A percentile compares a stretch with the other conserved stretches of the same genome.
Conservation (phyloP, 2,113 vertebrate genomes). For the Thinocorus orbignyianus region DNA sequence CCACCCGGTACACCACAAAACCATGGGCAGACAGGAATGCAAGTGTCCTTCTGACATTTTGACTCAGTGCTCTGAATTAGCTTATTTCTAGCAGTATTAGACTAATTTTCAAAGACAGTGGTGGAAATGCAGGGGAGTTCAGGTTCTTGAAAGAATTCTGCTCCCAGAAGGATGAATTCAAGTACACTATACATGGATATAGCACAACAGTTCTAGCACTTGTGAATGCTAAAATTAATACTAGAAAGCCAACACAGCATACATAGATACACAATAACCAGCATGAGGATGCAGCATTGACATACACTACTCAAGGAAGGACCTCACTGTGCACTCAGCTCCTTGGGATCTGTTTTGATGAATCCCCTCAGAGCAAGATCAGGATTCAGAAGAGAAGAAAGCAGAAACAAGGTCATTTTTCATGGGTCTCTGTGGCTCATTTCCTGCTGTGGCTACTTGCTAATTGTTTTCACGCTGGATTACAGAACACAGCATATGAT, state of each 20-base stretch:
- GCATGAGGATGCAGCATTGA: fast-evolving
- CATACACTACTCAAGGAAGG: background rate
- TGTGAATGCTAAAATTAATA: background rate
- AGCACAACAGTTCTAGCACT: background rate
- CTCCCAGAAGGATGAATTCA: background rate
- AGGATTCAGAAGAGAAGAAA: background rate
- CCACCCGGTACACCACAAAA: background rate
- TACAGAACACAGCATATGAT: background rate
- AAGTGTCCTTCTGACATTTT: background rate
- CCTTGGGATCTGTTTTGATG: background rate
- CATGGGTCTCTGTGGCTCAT: background rate
- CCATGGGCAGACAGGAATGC: background rate
- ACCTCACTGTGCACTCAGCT: background rate
- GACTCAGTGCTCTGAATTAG: background rate
- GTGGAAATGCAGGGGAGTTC: background rate
- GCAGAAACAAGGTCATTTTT: background rate
- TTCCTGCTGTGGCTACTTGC: background rate
- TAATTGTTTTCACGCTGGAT: background rate
- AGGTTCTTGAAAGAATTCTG: background rate
- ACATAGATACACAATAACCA: background rate
- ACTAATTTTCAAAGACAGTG: background rate
- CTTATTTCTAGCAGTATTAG: background rate
- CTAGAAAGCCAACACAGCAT: background rate
- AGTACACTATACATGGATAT: background rate
- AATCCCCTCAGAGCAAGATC: background rate